Percentiles rank a stretch among this genome's conserved stretches.
Evolutionary conservation across 2,797 vertebrate species (phyloP).

Genomic region (Pogonophryne albipinna): DNA sequence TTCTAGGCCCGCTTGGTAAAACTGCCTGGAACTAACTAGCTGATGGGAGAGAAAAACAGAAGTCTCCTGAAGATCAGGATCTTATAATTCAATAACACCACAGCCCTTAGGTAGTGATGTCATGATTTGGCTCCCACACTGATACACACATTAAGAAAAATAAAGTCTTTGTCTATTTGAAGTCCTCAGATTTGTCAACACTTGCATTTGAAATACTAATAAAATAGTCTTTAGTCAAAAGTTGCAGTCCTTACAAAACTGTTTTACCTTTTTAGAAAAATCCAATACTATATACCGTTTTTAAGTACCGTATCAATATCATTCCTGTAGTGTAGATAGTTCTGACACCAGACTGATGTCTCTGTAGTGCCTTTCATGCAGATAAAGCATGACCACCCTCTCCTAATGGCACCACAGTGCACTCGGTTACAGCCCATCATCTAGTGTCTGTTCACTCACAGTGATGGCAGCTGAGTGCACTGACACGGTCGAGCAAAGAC

Average conservation of each 20-base stretch:
- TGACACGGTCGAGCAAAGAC: conserved; percentile 54
- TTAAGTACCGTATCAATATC: background rate
- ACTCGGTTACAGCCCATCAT: conserved; percentile 37
- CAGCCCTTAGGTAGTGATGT: background rate
- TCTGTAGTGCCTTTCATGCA: conserved; percentile 11
- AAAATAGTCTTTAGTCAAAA: background rate
- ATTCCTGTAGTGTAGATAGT: conserved; percentile 11
- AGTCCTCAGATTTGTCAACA: background rate
- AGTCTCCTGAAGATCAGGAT: background rate
- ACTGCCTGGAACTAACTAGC: conserved; percentile 4
- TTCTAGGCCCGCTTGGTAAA: conserved; percentile 11
- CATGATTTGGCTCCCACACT: background rate
- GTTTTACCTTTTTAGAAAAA: background rate
- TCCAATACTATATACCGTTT: background rate
- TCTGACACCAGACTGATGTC: conserved; percentile 26
- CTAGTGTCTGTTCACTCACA: conserved; percentile 41
- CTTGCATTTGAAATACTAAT: background rate
- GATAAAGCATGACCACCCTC: conserved; percentile 33
- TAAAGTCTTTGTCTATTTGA: too few relatives aligned
- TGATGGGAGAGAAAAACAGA: conserved; percentile 8
- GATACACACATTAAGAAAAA: too few relatives aligned
- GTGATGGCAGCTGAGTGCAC: conserved; percentile 40
- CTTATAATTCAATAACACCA: conserved; percentile 15
- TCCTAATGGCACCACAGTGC: conserved; percentile 30
- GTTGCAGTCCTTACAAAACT: conserved; percentile 12